Evolutionary conservation across 2,888 invertebrate genomes (phyloP).

Genomic region (Conchocele bisecta): DNA sequence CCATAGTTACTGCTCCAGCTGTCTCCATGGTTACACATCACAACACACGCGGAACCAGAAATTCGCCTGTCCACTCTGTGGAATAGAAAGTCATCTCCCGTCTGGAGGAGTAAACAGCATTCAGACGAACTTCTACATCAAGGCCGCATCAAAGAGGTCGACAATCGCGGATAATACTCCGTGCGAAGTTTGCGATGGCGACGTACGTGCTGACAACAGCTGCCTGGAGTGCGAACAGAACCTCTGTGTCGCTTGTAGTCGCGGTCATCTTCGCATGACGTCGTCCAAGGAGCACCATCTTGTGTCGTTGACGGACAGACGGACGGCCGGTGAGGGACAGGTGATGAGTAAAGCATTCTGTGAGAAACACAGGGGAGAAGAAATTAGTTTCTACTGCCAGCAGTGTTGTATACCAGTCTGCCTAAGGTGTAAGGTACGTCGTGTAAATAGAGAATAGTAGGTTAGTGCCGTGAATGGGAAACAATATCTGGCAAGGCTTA

Average conservation of each 20-base stretch:
- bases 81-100: constrained; percentile 52
- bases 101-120: constrained; percentile 47
- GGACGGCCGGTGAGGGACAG: constrained; percentile 50
- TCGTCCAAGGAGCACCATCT: constrained; percentile 63
- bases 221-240: constrained; percentile 64
- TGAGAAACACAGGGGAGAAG: constrained; percentile 61
- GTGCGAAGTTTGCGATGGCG: constrained; percentile 57
- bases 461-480: too few species aligned
- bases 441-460: too few species aligned
- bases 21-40: constrained; percentile 54
- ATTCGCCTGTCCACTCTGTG: constrained; percentile 60
- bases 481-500: too few species aligned
- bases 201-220: constrained; percentile 51
- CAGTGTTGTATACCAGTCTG: constrained; percentile 58
- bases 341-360: constrained; percentile 59
- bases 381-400: constrained; percentile 60
- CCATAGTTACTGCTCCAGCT: constrained; percentile 56
- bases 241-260: constrained; percentile 53
- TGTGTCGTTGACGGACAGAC: constrained; percentile 52
- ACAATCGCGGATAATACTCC: constrained; percentile 46
- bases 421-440: constrained; percentile 63
- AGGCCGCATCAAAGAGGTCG: constrained; percentile 54
- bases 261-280: constrained; percentile 60
- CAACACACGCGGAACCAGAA: constrained; percentile 53
- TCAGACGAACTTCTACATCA: constrained; percentile 63